Evolutionary conservation across 2,113 vertebrate genomes (phyloP).

Genomic region (Myotis lucifugus): DNA sequence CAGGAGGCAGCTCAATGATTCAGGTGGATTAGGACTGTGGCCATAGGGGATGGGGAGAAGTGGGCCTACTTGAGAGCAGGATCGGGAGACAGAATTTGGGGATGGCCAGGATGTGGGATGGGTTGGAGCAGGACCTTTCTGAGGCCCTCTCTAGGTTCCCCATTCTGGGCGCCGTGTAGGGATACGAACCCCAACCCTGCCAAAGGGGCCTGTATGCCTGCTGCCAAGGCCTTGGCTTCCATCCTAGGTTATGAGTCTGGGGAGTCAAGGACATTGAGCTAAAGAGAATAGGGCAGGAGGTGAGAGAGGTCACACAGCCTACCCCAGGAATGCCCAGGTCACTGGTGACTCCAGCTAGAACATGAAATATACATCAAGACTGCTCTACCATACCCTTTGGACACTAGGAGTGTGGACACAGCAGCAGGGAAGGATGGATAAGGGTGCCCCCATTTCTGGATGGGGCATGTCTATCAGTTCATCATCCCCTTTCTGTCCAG

Average conservation of each 20-base stretch:
- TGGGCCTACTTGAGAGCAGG: not conserved
- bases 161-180: not conserved
- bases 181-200: not conserved
- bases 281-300: not conserved
- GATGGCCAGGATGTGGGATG: not conserved
- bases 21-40: not conserved
- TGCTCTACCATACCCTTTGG: slow-evolving; percentile 27
- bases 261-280: not conserved
- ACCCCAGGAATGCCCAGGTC: not conserved
- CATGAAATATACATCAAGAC: not conserved
- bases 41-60: not conserved
- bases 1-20: not conserved
- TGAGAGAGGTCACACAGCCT: not conserved
- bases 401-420: not conserved
- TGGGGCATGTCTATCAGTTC: not conserved
- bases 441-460: not conserved
- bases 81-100: not conserved
- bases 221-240: not conserved
- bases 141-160: not conserved
- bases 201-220: too few relatives aligned
- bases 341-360: not conserved
- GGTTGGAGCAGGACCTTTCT: not conserved
- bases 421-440: not conserved
- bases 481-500: not conserved
- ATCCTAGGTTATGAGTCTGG: not conserved